phyloP scores from a whole-genome alignment of 2,888 invertebrate genomes.

The Heliconius ismenius region DNA sequence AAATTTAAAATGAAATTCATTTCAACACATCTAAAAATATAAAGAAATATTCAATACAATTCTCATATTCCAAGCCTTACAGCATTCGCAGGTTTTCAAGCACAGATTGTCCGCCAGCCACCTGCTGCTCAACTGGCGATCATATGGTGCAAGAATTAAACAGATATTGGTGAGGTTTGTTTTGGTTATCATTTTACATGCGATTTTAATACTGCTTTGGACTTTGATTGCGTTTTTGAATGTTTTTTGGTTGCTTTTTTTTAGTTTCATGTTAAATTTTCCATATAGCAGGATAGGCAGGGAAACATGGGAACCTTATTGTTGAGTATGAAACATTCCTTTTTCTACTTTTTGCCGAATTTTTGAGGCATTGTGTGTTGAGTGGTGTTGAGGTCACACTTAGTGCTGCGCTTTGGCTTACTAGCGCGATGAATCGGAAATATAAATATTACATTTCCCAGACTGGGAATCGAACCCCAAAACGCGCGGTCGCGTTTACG shows the following conservation, averaged over 20 bases:
- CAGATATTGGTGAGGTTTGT: conserved; percentile 40
- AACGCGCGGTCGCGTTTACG: too few species aligned
- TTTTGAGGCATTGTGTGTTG: too few species aligned
- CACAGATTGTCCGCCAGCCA: conserved; percentile 75
- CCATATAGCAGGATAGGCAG: too few species aligned
- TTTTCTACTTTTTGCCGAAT: too few species aligned
- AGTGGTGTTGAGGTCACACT: too few species aligned
- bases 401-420: too few species aligned
- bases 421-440: too few species aligned
- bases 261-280: too few species aligned
- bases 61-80: conserved; percentile 48
- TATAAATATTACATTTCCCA: too few species aligned
- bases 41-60: not conserved
- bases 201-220: conserved; percentile 24
- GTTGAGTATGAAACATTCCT: too few species aligned
- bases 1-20: not conserved
- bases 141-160: conserved; percentile 59
- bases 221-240: conserved; percentile 5
- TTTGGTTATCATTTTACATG: conserved; percentile 37
- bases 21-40: not conserved
- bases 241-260: not conserved
- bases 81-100: conserved; percentile 67
- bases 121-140: conserved; percentile 75
- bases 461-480: too few species aligned
- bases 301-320: too few species aligned